Evolutionary conservation across 2,797 vertebrate species (phyloP).

Genomic region (Phoxinus dragarum): DNA sequence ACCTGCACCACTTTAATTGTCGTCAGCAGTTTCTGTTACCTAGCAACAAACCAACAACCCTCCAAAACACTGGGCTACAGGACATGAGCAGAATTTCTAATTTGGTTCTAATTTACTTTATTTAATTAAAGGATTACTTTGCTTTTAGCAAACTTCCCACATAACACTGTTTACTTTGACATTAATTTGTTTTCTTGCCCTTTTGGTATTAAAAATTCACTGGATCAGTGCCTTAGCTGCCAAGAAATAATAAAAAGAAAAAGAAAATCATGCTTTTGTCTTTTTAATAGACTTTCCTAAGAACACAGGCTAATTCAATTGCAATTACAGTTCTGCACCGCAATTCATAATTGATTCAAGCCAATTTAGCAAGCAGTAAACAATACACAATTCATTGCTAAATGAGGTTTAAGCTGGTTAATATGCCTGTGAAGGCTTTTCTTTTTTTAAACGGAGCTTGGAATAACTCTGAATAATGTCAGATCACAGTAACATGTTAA

Average conservation of each 20-base stretch:
- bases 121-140: slow-evolving; percentile 71
- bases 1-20: not conserved
- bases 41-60: not conserved
- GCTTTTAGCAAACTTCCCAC: slow-evolving; percentile 44
- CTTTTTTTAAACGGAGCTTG: not conserved
- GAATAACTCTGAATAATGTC: slow-evolving; percentile 20
- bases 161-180: slow-evolving; percentile 65
- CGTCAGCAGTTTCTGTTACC: not conserved
- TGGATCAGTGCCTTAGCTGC: slow-evolving; percentile 70
- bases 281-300: slow-evolving; percentile 27
- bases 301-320: slow-evolving; percentile 19
- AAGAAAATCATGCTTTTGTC: not conserved
- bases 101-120: slow-evolving; percentile 5
- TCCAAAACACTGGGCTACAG: not conserved
- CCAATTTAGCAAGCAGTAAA: slow-evolving; percentile 30
- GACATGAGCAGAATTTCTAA: not conserved
- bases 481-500: slow-evolving; percentile 10
- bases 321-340: not conserved
- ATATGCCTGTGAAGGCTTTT: slow-evolving; percentile 18
- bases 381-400: slow-evolving; percentile 13
- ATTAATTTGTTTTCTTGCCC: slow-evolving; percentile 67
- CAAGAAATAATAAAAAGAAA: not conserved
- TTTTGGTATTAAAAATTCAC: slow-evolving; percentile 50
- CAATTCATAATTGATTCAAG: slow-evolving; percentile 39
- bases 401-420: slow-evolving; percentile 32